Conservation (phyloP, 2,113 vertebrate species). For the Ondatra zibethicus region DNA sequence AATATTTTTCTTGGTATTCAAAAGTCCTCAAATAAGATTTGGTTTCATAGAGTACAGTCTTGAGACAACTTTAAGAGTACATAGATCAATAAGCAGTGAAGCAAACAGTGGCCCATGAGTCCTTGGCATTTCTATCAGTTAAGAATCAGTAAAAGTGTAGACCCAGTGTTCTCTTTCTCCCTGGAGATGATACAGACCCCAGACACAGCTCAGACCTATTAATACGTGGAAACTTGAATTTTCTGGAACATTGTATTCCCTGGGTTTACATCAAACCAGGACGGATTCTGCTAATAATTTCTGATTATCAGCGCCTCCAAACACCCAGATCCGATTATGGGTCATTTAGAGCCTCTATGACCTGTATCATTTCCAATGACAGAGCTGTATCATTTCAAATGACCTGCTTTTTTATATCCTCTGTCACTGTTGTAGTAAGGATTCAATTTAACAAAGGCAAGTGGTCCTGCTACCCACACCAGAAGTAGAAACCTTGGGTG, state of each 20-base stretch:
- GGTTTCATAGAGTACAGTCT: slow-evolving; percentile 16
- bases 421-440: not conserved
- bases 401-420: not conserved
- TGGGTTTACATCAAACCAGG: not conserved
- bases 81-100: not conserved
- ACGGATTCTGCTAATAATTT: slow-evolving; percentile 43
- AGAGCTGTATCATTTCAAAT: not conserved
- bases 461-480: not conserved
- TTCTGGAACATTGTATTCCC: slow-evolving; percentile 7
- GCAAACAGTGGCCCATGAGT: not conserved
- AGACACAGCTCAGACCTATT: not conserved
- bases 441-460: not conserved
- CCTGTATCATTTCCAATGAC: not conserved
- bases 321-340: not conserved
- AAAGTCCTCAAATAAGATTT: slow-evolving; percentile 27
- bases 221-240: not conserved
- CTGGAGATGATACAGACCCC: not conserved
- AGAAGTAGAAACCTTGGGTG: not conserved
- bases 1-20: slow-evolving; percentile 49
- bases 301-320: not conserved
- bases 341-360: not conserved
- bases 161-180: not conserved
- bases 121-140: not conserved
- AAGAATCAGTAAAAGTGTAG: not conserved
- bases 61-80: slow-evolving; percentile 3